These are phyloP conservation scores for Nebria ingens DNA, from an alignment of 1,140 invertebrate species.

Conservation along the genomic window DNA sequence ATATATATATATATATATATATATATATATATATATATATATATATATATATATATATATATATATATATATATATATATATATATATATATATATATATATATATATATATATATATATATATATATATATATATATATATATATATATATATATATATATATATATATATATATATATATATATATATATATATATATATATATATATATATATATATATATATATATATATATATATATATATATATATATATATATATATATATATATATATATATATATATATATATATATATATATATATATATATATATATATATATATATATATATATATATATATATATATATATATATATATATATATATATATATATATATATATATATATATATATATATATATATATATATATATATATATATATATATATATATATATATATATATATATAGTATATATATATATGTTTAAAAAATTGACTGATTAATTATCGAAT, in stretches of 20 bases:
- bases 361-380: no score
- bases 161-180: conserved; percentile 10
- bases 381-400: no score
- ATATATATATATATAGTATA: no score
- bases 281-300: no score
- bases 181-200: conserved; percentile 11
- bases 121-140: conserved; percentile 11
- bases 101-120: conserved; percentile 11
- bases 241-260: conserved; percentile 6
- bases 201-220: conserved; percentile 11
- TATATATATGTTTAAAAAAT: no score
- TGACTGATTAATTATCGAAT: no score
- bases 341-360: no score
- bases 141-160: conserved; percentile 8
- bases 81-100: conserved; percentile 11
- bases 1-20: conserved; percentile 16
- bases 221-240: conserved; percentile 11
- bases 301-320: no score
- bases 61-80: conserved; percentile 11
- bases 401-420: no score
- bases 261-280: no score
- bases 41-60: conserved; percentile 13
- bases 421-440: no score
- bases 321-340: no score
- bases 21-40: conserved; percentile 16